Evolutionary conservation across 1,140 invertebrate genomes (phyloP).

Genomic region (Penaeus chinensis): DNA sequence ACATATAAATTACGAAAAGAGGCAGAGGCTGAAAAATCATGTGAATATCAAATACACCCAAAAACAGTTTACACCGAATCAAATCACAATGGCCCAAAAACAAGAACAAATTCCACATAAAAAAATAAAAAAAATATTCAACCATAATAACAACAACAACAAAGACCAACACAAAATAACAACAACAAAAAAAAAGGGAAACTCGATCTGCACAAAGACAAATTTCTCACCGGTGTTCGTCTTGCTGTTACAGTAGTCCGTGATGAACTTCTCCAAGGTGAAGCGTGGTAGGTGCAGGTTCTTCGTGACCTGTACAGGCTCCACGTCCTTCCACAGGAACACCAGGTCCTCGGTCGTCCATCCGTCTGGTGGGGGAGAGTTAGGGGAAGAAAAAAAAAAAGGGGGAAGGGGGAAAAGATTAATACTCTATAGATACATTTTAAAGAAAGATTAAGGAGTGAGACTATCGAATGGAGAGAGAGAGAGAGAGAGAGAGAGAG

Average conservation of each 20-base stretch:
- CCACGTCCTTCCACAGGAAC: slow-evolving; percentile 93
- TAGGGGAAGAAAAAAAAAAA: not conserved
- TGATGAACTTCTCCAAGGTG: slow-evolving; percentile 90
- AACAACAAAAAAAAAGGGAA: not conserved
- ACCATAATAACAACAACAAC: too few relatives aligned
- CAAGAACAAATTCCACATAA: too few relatives aligned
- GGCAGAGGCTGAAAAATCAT: too few relatives aligned
- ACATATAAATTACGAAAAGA: too few relatives aligned
- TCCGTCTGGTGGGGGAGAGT: slow-evolving; percentile 76
- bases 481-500: too few relatives aligned
- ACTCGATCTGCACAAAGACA: not conserved
- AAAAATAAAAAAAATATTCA: too few relatives aligned
- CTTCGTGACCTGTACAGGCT: slow-evolving; percentile 94
- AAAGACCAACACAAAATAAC: not conserved
- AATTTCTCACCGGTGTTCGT: slow-evolving; percentile 87
- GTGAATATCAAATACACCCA: too few relatives aligned
- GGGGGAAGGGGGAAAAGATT: not conserved
- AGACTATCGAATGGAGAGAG: too few relatives aligned
- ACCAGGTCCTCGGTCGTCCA: slow-evolving; percentile 95
- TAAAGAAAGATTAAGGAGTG: not conserved
- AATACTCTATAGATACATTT: not conserved
- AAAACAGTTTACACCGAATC: too few relatives aligned
- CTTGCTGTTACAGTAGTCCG: slow-evolving; percentile 94
- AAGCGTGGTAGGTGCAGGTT: slow-evolving; percentile 93
- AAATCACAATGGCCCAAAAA: too few relatives aligned